Evolutionary conservation across 2,888 invertebrate species (phyloP), one percentile per base, ranked within the genome.

Genomic region (Dasypogon diadema): DNA sequence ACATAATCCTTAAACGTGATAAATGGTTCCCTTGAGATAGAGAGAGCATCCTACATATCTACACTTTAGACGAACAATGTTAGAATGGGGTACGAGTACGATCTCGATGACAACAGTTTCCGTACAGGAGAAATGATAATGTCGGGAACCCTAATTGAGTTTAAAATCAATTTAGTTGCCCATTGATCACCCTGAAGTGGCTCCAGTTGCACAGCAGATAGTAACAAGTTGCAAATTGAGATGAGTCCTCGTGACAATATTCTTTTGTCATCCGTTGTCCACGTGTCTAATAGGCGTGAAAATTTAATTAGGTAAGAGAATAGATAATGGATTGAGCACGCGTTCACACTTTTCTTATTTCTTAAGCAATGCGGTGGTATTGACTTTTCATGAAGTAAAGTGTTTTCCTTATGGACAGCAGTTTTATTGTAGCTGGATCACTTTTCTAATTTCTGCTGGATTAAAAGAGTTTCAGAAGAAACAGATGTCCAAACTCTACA

Each of bases 161-260:
- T 85, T 84, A 84, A 84, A 85, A 84, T 85, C 85, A 83, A 85
- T 85, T 85, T 84, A 82, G 81, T 79, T 81, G 75, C n/a, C 65
- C 76, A 79, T 77, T 77, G 77, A 75, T 77, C 77, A 46, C 24
- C 14, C 48, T 65, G 55, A 73, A 73, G 56, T 56, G 56, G 56
- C 42, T 46, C 8, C 12, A 24, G 8, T 14, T 4, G 14, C 4
- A 5, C 51, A 14, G 42, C 37, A 8, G 24, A 18, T 56, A 14
- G 26, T 22, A 21, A 2, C 37, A 46, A 65, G 8, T 8, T 48
- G 14, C 65, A 65, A 65, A 65, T 46, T 65, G 26, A 22, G 48
- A 65, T 65, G 65, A 42, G 16, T 24, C 24, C 14, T 12, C 12
- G 3, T 48, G 8, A n/a, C 46, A 24, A 65, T 65, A 46, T 65